Evolutionary conservation across 2,797 vertebrate species (phyloP).

Genomic region (Anas bahamensis): DNA sequence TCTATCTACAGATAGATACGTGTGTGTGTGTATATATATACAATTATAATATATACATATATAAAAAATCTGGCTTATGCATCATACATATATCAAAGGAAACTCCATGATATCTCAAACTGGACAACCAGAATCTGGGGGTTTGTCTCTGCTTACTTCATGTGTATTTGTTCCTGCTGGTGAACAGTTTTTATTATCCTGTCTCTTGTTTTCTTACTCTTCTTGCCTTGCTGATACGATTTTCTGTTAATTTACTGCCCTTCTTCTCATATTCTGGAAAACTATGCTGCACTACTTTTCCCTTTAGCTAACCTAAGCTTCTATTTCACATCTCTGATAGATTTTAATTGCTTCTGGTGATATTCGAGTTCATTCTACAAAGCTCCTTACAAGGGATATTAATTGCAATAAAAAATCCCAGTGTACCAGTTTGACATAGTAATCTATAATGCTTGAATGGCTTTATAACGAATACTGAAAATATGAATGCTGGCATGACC

Average conservation of each 20-base stretch:
- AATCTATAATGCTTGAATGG: slow-evolving; percentile 60
- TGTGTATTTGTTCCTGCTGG: background rate
- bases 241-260: slow-evolving; percentile 33
- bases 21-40: too few relatives aligned
- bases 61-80: background rate
- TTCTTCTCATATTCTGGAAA: background rate
- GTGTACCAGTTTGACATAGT: slow-evolving; percentile 52
- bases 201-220: background rate
- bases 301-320: background rate
- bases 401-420: slow-evolving; percentile 59
- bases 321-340: slow-evolving; percentile 11
- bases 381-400: slow-evolving; percentile 45
- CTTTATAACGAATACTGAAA: slow-evolving; percentile 49
- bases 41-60: background rate
- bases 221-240: background rate
- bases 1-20: background rate
- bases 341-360: slow-evolving; percentile 53
- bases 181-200: background rate
- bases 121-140: background rate
- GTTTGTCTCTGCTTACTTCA: background rate
- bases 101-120: background rate
- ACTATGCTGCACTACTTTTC: background rate
- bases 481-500: slow-evolving; percentile 51
- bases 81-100: background rate
- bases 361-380: slow-evolving; percentile 39